These are phyloP conservation scores for Thaumetopoea pityocampa DNA, from an alignment of 1,140 invertebrate species.

Conservation along the genomic window DNA sequence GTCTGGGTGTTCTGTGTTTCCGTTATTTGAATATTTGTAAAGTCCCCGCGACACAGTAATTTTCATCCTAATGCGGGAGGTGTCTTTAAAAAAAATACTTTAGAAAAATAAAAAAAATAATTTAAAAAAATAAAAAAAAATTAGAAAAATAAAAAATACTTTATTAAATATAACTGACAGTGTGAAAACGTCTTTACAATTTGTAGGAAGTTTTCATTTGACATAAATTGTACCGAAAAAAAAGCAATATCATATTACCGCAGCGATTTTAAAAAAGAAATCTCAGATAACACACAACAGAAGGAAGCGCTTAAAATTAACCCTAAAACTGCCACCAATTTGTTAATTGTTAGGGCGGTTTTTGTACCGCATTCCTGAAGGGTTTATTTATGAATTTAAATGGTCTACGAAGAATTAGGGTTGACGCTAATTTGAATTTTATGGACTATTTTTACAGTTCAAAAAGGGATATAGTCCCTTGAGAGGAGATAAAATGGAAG, in stretches of 20 bases:
- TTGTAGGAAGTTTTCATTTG: too few relatives aligned
- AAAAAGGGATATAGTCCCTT: constrained; percentile 38
- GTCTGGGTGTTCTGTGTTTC: too few relatives aligned
- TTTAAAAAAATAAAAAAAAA: too few relatives aligned
- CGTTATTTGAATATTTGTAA: too few relatives aligned
- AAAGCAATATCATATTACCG: constrained; percentile 61
- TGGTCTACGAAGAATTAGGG: constrained; percentile 54
- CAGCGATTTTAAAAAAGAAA: constrained; percentile 47
- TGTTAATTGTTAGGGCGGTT: constrained; percentile 68
- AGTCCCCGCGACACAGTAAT: too few relatives aligned
- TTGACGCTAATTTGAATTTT: constrained; percentile 70
- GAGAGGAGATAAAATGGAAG: constrained; percentile 22
- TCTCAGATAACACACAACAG: constrained; percentile 22
- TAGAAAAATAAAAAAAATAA: too few relatives aligned
- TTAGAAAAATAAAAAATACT: too few relatives aligned
- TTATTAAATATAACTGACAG: too few relatives aligned
- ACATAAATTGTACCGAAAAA: too few relatives aligned
- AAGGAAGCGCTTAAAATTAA: constrained; percentile 64
- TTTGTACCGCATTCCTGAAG: constrained; percentile 43
- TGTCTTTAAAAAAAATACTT: too few relatives aligned
- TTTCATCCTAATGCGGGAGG: too few relatives aligned
- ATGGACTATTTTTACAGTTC: constrained; percentile 60
- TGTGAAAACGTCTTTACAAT: too few relatives aligned
- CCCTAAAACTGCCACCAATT: constrained; percentile 63
- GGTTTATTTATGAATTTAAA: constrained; percentile 68